Evolutionary conservation across 2,888 invertebrate species (phyloP), one percentile per base, ranked within the genome.

Genomic region (Leptothorax acervorum): DNA sequence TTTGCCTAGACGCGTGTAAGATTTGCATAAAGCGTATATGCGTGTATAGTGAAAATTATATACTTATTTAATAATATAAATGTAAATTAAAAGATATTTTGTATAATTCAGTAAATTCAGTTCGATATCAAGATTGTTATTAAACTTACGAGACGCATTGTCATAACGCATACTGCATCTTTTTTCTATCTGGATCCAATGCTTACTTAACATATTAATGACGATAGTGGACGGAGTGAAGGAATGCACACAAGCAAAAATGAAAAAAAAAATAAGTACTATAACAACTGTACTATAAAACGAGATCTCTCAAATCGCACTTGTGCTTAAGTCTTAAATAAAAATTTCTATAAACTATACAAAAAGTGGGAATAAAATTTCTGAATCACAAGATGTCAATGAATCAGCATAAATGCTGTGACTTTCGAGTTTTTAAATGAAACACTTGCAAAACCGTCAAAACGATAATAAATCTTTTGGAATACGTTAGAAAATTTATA

Each of bases 181-280:
- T 62, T 31, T 31, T 9, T 48, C 28, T 55, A 81, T 89, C 88
- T 90, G 90, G 89, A 90, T 88, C 68, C 87, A 90, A 90, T 85
- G 86, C 87, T 82, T 28, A 53, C 75, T 65, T 86, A 91, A 88
- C 48, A 74, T 63, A 90, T 86, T 83, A 87, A 70, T 83, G 73
- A 88, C 39, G 11, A 83, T 85, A 87, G 88, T 91, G 91, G 91
- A 91, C 90, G 90, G 90, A 91, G 82, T 88, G 83, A 81, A 89
- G 82, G 82, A 90, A 90, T 89, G 90, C 73, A 82, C 70, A 79
- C 63, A 86, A 65, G 53, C 79, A 74, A 71, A 86, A 86, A 31
- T 45, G 62, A 57, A 35, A 74, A 18, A 48, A 78, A 12, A 71
- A 62, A 45, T 83, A 66, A 85, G 71, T 74, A 83, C 75, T 31